phyloP scores from a whole-genome alignment of 2,113 vertebrate species.

The Panthera uncia region DNA sequence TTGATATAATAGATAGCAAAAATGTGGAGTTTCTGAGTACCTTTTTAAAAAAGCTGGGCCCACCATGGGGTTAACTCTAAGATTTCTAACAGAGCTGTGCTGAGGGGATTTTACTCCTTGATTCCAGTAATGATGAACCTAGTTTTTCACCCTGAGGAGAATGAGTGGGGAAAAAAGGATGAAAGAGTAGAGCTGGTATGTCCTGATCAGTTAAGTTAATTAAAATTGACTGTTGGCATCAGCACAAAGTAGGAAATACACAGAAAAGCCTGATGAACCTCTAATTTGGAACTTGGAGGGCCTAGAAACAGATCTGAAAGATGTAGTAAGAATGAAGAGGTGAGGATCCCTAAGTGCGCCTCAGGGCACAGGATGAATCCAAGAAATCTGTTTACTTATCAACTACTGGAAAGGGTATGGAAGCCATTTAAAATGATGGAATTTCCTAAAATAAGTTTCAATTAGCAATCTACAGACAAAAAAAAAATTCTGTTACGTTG shows the following conservation, averaged over 20 bases:
- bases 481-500: neutral
- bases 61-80: neutral
- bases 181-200: neutral
- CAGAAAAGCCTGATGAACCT: neutral
- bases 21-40: neutral
- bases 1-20: neutral
- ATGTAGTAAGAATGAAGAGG: neutral
- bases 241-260: neutral
- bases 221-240: neutral
- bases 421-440: neutral
- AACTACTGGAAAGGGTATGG: neutral
- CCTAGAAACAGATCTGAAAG: neutral
- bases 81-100: neutral
- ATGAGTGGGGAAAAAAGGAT: neutral
- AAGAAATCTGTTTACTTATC: neutral
- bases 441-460: slow-evolving; percentile 1
- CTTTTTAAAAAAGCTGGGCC: neutral
- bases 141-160: neutral
- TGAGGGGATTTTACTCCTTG: neutral
- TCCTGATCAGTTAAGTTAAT: neutral
- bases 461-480: neutral
- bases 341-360: neutral
- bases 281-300: neutral
- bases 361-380: neutral
- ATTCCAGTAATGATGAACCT: neutral